Evolutionary conservation across 1,140 invertebrate genomes (phyloP).

Genomic region (Oncopodura yosiiana): DNA sequence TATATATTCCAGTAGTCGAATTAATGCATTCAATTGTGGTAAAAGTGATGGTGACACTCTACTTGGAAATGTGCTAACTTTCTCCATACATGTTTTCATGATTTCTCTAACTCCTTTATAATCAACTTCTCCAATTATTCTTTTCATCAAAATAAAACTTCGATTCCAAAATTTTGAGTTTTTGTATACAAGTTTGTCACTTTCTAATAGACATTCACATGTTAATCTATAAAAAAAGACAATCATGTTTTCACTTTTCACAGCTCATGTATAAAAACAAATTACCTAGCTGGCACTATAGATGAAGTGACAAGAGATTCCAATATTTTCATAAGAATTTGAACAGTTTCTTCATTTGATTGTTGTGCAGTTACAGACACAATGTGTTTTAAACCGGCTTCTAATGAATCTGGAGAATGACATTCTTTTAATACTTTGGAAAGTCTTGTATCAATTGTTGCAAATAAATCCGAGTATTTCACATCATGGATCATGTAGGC

Average conservation of each 20-base stretch:
- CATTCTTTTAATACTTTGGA: constrained; percentile 28
- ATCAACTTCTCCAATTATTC: constrained; percentile 79
- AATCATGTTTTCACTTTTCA: constrained; percentile 3
- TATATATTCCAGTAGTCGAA: constrained; percentile 73
- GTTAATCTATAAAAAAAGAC: constrained; percentile 39
- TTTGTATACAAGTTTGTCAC: constrained; percentile 42
- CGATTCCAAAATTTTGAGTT: constrained; percentile 56
- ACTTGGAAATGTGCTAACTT: constrained; percentile 65
- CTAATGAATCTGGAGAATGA: constrained; percentile 12
- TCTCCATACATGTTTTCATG: constrained; percentile 83
- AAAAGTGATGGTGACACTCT: constrained; percentile 64
- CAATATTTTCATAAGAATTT: constrained; percentile 30
- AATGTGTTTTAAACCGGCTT: constrained; percentile 26
- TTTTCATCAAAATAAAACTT: constrained; percentile 72
- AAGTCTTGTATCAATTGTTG: constrained; percentile 4
- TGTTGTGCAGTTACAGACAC: constrained; percentile 18
- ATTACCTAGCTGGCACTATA: constrained; percentile 32
- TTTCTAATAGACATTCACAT: constrained; percentile 45
- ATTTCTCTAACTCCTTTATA: constrained; percentile 90
- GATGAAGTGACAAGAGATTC: constrained; percentile 26
- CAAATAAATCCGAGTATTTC: constrained; percentile 13
- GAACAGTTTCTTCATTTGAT: constrained; percentile 27
- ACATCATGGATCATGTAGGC: constrained; percentile 29
- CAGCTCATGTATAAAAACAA: not conserved
- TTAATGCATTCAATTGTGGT: constrained; percentile 67